Base-by-base conservation (phyloP, 2,888 invertebrate species). In the Eumacrocentrus americanus region DNA sequence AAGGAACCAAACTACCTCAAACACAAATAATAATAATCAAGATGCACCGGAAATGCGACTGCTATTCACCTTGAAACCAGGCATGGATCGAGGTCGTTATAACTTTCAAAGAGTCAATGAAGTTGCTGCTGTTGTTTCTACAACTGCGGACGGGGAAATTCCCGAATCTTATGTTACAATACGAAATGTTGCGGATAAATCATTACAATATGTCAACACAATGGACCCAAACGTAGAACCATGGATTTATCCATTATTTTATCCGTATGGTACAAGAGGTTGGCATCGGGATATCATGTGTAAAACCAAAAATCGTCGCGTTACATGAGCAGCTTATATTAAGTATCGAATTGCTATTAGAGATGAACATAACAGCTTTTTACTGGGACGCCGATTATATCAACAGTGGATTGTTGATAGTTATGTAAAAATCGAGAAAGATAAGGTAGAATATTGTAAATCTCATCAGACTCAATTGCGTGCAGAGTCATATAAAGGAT, bases 211-310 rank as follows among this genome's bases (percentile, higher is more conserved):
- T n/a, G 54, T 66, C 12, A 66, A 58, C 52, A 55, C 58, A 23
- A 66, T 67, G 67, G 63, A 67, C 61, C 63, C 66, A 11, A 62
- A 67, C 52, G 58, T 66, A 3, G 65, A 67, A 44, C 67, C 63
- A 22, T 67, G 60, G 64, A 62, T 67, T 20, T 67, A 69, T 61
- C 63, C 66, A 34, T 47, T 69, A 38, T 67, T 63, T 60, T 64
- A 68, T 58, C 66, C 68, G 4, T 48, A 60, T 56, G 67, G 66
- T 35, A 64, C 66, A 23, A 57, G 57, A 56, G 65, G 66, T 22
- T 62, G 62, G 47, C 44, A 62, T 46, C 48, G 38, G 18, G 38
- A 58, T 34, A n/a, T 58, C 11, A 37, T 23, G 56, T 51, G 46
- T 18, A 46, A 48, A 18, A 47, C 46, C 38, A 25, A 56, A 20